These are phyloP conservation scores for Cyprinus carpio DNA, from an alignment of 2,113 vertebrate species.

Conservation along the genomic window DNA sequence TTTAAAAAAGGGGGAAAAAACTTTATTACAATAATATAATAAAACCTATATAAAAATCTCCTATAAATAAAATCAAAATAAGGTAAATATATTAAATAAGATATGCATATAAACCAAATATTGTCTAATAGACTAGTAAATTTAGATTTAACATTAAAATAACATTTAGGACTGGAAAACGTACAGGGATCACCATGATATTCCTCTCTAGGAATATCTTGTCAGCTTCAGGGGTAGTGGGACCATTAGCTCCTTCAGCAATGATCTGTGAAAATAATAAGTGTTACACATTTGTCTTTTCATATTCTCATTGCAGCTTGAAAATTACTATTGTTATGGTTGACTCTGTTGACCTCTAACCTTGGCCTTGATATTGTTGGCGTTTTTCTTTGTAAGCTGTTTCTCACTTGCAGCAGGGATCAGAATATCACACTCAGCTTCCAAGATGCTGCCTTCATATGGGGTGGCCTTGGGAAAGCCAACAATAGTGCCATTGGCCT, in stretches of 20 bases:
- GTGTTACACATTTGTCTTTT: background rate
- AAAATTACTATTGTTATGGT: background rate
- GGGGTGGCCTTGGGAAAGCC: slow-evolving; percentile 87
- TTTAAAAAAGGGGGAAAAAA: background rate
- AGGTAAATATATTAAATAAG: too few relatives aligned
- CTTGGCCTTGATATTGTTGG: slow-evolving; percentile 91
- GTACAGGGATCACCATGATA: slow-evolving; percentile 94
- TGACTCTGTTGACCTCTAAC: slow-evolving; percentile 65
- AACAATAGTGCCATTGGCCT: slow-evolving; percentile 92
- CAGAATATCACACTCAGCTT: slow-evolving; percentile 92
- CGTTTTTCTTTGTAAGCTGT: slow-evolving; percentile 90
- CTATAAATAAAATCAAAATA: too few relatives aligned
- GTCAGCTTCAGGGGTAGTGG: slow-evolving; percentile 92
- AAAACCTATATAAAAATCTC: background rate
- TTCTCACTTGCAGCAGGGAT: slow-evolving; percentile 96
- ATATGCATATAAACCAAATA: too few relatives aligned
- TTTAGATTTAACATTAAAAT: background rate
- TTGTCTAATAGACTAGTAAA: too few relatives aligned
- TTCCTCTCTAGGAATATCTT: slow-evolving; percentile 92
- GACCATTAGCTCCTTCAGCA: slow-evolving; percentile 93
- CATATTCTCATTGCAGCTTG: background rate
- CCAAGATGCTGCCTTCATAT: slow-evolving; percentile 89
- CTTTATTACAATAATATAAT: background rate
- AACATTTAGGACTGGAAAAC: slow-evolving; percentile 52
- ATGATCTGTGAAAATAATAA: slow-evolving; percentile 80